These are phyloP conservation scores for Blera fallax DNA, from an alignment of 2,888 invertebrate species.

Conservation along the genomic window DNA sequence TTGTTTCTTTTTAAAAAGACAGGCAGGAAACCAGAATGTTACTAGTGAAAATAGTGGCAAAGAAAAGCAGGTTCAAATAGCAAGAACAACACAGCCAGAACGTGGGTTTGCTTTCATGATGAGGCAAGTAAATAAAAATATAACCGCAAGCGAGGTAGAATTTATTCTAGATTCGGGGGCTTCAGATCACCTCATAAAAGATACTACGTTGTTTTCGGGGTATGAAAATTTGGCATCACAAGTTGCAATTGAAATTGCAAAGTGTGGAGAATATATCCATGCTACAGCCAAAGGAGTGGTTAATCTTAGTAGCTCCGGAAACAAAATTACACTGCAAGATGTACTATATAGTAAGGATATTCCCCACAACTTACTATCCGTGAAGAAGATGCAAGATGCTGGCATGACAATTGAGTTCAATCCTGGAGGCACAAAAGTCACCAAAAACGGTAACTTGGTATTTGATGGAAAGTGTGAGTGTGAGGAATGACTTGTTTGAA, in stretches of 20 bases:
- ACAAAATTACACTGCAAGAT: slow-evolving; percentile 52
- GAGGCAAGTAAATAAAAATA: not conserved
- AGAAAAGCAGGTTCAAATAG: not conserved
- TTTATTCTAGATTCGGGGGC: slow-evolving; percentile 68
- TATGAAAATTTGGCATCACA: slow-evolving; percentile 61
- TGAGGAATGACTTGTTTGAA: slow-evolving; percentile 23
- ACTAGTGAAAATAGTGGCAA: slow-evolving; percentile 5
- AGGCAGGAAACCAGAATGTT: not conserved
- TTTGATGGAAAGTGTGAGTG: not conserved
- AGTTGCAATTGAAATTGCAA: slow-evolving; percentile 76
- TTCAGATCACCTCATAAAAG: slow-evolving; percentile 72
- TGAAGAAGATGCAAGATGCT: slow-evolving; percentile 74
- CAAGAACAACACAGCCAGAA: slow-evolving; percentile 33
- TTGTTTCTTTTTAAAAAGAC: not conserved
- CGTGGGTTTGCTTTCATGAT: slow-evolving; percentile 59
- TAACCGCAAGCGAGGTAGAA: not conserved
- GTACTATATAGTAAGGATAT: slow-evolving; percentile 75
- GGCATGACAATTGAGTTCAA: slow-evolving; percentile 72
- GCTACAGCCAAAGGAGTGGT: slow-evolving; percentile 72
- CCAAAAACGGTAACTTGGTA: slow-evolving; percentile 61
- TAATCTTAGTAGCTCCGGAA: slow-evolving; percentile 54
- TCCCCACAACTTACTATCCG: slow-evolving; percentile 76
- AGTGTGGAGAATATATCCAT: slow-evolving; percentile 70
- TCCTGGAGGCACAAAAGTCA: slow-evolving; percentile 73
- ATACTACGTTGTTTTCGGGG: slow-evolving; percentile 23